A percentile compares a stretch with the other conserved stretches of the same genome.
Conservation (phyloP, 2,797 vertebrate species). For the Catharus ustulatus region DNA sequence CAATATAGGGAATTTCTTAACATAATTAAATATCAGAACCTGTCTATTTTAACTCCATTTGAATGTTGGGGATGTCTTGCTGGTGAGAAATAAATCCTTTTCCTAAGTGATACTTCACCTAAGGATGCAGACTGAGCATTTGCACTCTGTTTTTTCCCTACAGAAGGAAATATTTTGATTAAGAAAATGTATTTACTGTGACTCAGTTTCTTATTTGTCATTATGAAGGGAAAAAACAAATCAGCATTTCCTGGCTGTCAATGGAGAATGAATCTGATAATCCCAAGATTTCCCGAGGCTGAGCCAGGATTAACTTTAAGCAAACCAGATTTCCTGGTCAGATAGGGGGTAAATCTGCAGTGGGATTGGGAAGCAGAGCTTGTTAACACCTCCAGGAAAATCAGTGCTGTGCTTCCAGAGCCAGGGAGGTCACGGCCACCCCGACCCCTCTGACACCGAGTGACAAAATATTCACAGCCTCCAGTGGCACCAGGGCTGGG, state of each 20-base stretch:
- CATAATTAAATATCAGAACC: not conserved
- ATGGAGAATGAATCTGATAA: not conserved
- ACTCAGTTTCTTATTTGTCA: not conserved
- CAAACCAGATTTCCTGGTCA: not conserved
- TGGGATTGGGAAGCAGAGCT: not conserved
- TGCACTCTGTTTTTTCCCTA: not conserved
- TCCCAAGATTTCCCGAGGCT: not conserved
- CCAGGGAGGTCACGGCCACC: not conserved
- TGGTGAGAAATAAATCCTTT: not conserved
- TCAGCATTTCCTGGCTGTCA: not conserved
- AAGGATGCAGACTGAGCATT: not conserved
- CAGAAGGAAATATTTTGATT: not conserved
- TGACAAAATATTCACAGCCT: not conserved
- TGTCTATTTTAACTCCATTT: not conserved
- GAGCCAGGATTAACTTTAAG: not conserved
- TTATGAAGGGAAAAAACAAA: not conserved
- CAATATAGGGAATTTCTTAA: not conserved
- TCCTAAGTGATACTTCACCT: not conserved
- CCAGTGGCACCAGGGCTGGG: not conserved
- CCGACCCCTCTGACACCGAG: accelerated
- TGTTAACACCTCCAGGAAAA: not conserved
- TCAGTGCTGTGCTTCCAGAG: not conserved
- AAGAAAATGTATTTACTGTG: not conserved
- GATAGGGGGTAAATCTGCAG: not conserved
- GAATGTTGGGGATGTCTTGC: not conserved